Base-by-base conservation (phyloP, 2,888 invertebrate species). In the Sesamia inferens region DNA sequence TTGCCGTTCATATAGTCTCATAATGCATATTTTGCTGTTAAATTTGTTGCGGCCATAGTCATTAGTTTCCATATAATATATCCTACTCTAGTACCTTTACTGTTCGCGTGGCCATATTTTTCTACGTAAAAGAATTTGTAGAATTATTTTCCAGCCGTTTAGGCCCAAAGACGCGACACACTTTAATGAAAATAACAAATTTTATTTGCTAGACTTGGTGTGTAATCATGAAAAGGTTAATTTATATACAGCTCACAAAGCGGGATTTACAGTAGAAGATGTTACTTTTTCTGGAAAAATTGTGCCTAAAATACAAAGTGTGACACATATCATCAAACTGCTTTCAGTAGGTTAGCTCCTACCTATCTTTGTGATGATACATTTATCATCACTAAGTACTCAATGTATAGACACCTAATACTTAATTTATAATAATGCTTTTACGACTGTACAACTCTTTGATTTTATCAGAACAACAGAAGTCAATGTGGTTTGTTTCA, bases 401-500 rank as follows among this genome's bases (percentile, higher is more conserved):
- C 3, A n/a, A 7, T 14, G 11, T 42, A 14, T 44, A 47, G 11
- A 19, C 47, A 70, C n/a, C 0, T 24, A 39, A 59, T 55, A 22
- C 11, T 31, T 76, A 61, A 54, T 55, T 59, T 47, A 64, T 42
- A 22, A 22, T n/a, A 48, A 11, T 71, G 7, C 10, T 68, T 65
- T 68, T 44, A 54, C 44, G 22, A 19, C 19, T 51, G 24, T 16
- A 16, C 42, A n/a, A 13, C 58, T 61, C 71, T 76, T 76, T 76
- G 76, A 67, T 62, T 48, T 31, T 58, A 31, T 54, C n/a, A 48
- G 42, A 81, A 55, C 48, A 68, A 75, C 24, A 47, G 14, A 44
- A 48, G 51, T 44, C 79, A 54, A 66, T 76, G 39, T 68, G 81
- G 66, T 48, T 66, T 42, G 6, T 62, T 77, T 79, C 81, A 79